These are phyloP conservation scores for Geophilus truncorum DNA, from an alignment of 2,888 invertebrate genomes.

Conservation along the genomic window DNA sequence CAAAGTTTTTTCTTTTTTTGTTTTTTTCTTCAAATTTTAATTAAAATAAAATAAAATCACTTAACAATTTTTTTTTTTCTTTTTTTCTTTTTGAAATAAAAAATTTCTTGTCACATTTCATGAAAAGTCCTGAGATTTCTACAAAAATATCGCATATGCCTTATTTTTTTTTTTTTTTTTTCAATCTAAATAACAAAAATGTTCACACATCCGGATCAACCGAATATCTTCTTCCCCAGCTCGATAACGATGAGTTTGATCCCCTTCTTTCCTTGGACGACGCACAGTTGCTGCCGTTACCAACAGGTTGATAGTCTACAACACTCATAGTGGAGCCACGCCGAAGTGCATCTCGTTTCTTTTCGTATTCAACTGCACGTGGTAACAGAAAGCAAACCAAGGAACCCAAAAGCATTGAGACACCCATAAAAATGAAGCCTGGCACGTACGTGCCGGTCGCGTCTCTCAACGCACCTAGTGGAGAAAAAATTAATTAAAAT, in stretches of 20 bases:
- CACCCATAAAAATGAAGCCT: constrained; percentile 37
- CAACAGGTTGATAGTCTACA: not conserved
- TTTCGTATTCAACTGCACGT: constrained; percentile 31
- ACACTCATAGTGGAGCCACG: not conserved
- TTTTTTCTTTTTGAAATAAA: not conserved
- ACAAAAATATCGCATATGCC: not conserved
- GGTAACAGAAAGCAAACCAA: constrained; percentile 33
- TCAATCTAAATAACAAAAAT: not conserved
- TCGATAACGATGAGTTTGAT: not conserved
- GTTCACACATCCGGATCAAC: constrained; percentile 17
- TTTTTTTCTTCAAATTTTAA: too few relatives aligned
- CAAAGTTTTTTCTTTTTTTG: not conserved
- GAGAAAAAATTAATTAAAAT: not conserved
- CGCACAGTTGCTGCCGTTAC: not conserved
- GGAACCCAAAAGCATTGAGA: constrained; percentile 5
- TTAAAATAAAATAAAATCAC: not conserved
- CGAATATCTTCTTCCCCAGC: constrained; percentile 14
- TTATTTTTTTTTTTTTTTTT: too few relatives aligned
- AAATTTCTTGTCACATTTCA: constrained; percentile 1
- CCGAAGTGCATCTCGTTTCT: not conserved
- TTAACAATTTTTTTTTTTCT: not conserved
- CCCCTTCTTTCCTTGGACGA: not conserved
- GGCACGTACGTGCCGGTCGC: constrained; percentile 34
- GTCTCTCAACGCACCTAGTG: constrained; percentile 35
- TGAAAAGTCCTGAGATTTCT: constrained; percentile 17